Conservation (phyloP, 1,140 invertebrate genomes). For the Drosophila parvula region DNA sequence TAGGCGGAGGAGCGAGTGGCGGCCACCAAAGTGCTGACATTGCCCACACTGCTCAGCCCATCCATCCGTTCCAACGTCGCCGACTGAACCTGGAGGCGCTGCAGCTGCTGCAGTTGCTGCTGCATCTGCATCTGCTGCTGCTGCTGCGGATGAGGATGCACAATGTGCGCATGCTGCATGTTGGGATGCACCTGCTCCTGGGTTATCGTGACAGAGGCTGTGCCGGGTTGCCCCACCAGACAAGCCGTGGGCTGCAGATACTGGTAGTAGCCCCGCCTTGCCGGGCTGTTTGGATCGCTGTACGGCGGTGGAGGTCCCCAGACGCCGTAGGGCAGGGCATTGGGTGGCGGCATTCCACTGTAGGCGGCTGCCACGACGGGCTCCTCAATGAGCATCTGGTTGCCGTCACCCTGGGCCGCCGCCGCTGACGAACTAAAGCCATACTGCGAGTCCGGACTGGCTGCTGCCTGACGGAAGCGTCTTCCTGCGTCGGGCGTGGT, state of each 20-base stretch:
- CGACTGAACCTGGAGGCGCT: conserved; percentile 51
- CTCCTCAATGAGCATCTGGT: conserved; percentile 70
- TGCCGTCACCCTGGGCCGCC: conserved; percentile 52
- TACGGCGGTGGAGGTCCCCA: conserved; percentile 91
- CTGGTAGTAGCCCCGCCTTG: conserved; percentile 84
- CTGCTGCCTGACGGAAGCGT: conserved; percentile 77
- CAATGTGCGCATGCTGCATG: conserved; percentile 34
- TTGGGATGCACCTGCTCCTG: conserved; percentile 57
- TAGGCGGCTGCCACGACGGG: conserved; percentile 39
- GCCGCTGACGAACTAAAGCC: conserved; percentile 85
- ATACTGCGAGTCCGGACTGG: conserved; percentile 88
- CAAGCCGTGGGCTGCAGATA: conserved; percentile 77
- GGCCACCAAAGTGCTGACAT: conserved; percentile 29
- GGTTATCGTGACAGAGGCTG: conserved; percentile 27
- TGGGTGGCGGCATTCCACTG: conserved; percentile 64
- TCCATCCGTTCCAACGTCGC: conserved; percentile 68
- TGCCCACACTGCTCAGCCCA: conserved; percentile 49
- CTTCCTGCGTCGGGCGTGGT: conserved; percentile 71
- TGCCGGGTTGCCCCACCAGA: conserved; percentile 28
- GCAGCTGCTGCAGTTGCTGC: conserved; percentile 42
- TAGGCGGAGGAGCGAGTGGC: conserved; percentile 48
- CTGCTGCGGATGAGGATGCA: conserved; percentile 37
- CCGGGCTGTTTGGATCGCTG: conserved; percentile 89
- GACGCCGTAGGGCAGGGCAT: conserved; percentile 84
- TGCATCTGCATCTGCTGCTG: conserved; percentile 47